A percentile compares a stretch with the other conserved stretches of the same genome.
phyloP scores from a whole-genome alignment of 2,797 vertebrate species.

The Aulostomus chinensis region DNA sequence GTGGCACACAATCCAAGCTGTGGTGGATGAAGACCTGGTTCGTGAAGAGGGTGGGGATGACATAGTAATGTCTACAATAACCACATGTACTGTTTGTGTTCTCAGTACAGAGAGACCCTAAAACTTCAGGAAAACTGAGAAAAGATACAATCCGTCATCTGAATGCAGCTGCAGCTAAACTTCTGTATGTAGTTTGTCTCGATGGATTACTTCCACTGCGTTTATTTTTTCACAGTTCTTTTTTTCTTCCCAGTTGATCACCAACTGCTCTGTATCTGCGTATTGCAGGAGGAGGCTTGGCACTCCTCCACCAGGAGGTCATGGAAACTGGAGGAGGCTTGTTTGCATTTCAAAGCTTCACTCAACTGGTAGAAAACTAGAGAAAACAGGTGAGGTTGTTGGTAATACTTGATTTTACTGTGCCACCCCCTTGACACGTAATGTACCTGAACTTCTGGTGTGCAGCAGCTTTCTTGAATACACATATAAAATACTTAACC shows the following conservation, averaged over 20 bases:
- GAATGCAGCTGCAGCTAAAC: neutral
- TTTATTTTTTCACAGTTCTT: constrained; percentile 9
- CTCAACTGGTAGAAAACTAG: constrained; percentile 79
- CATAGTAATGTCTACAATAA: constrained; percentile 3
- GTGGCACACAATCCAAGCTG: constrained; percentile 29
- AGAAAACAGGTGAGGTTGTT: constrained; percentile 65
- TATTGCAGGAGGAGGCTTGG: constrained; percentile 73
- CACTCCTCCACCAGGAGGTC: constrained; percentile 81
- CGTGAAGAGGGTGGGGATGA: constrained; percentile 9
- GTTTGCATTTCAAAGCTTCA: constrained; percentile 80
- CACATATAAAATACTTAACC: too few species aligned
- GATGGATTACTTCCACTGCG: constrained; percentile 13
- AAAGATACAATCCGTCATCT: constrained; percentile 9
- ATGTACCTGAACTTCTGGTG: too few species aligned
- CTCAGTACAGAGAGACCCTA: neutral
- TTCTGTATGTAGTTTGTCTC: constrained; percentile 28
- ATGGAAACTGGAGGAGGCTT: constrained; percentile 81
- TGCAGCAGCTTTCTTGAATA: too few species aligned
- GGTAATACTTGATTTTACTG: too few species aligned
- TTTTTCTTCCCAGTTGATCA: constrained; percentile 16
- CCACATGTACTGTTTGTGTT: neutral
- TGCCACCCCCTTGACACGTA: too few species aligned
- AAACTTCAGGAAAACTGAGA: constrained; percentile 19
- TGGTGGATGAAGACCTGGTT: constrained; percentile 29
- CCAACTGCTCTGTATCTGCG: constrained; percentile 35